Evolutionary conservation across 1,140 invertebrate species (phyloP), one percentile per base, ranked within the genome.

Genomic region (Ooceraea biroi): DNA sequence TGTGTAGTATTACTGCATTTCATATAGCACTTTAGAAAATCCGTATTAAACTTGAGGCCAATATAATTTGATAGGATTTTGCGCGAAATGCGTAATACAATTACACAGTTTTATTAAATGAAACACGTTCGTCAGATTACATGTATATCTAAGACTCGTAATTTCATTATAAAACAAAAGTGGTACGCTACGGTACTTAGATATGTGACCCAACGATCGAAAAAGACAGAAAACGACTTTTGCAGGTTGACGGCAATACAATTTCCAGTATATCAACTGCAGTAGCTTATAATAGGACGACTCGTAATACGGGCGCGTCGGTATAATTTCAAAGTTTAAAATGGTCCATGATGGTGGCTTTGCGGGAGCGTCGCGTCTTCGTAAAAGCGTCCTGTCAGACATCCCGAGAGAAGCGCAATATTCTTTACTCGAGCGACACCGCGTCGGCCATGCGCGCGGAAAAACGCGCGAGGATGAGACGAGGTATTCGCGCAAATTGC

Each of bases 291-390:
- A 71, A 80, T 80, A 71, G 41, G 50, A 55, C 36, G 22, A 44
- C 50, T 44, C 22, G 76, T 50, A 10, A 69, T 71, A 19, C 8
- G 7, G 7, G 48, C 63, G 46, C 74, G 17, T 44, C 30, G 50
- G 76, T 80, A 80, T 80, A 80, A 80, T 80, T 80, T 80, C 76
- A 80, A 80, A 80, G 76, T 80, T 80, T 80, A 80, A 80, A 80
- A 80, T 69, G 76, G 50, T 71, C 50, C 65, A 71, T 22, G 76
- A 57, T 69, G 50, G 76, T 30, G 25, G 36, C 63, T 58, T n/a
- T 12, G 76, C n/a, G 12, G 36, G 25, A 22, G 65, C 57, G 76
- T 80, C 76, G 41, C 78, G 55, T 73, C 78, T 84, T 57, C 77
- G 76, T 66, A 41, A 57, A 77, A 50, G 46, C 46, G 50, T 44